Conservation (phyloP, 2,797 vertebrate species). For the Geotrypetes seraphini region DNA sequence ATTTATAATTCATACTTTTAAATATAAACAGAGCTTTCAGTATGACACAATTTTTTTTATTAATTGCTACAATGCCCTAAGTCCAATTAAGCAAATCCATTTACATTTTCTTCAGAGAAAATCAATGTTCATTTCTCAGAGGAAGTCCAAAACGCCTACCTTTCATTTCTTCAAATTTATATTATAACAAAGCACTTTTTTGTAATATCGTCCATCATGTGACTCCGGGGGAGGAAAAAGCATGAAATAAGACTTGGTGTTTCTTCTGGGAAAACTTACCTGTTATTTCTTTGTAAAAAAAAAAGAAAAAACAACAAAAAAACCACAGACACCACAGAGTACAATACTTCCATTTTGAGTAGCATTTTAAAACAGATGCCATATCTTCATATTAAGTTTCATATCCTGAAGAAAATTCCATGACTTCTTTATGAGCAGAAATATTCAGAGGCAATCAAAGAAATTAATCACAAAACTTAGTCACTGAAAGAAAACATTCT, state of each 20-base stretch:
- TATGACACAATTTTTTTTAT: conserved; percentile 91
- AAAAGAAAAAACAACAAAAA: too few relatives aligned
- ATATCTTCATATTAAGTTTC: too few relatives aligned
- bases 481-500: too few relatives aligned
- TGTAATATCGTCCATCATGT: conserved; percentile 26
- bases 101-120: conserved; percentile 77
- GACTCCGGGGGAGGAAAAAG: background rate
- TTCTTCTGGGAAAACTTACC: conserved; percentile 2
- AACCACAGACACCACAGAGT: too few relatives aligned
- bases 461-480: too few relatives aligned
- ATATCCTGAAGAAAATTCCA: too few relatives aligned
- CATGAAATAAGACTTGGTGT: background rate
- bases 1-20: conserved; percentile 85
- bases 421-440: too few relatives aligned
- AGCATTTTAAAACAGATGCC: too few relatives aligned
- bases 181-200: conserved; percentile 38
- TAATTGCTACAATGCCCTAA: conserved; percentile 74
- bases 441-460: too few relatives aligned
- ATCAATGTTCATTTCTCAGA: conserved; percentile 80
- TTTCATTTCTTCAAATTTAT: conserved; percentile 27
- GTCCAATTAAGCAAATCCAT: conserved; percentile 84
- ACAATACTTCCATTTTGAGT: too few relatives aligned
- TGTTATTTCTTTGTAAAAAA: background rate
- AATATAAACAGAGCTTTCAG: conserved; percentile 71
- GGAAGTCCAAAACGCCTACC: conserved; percentile 32